Base-by-base conservation (phyloP, 1,140 invertebrate species). In the Formica selysi region DNA sequence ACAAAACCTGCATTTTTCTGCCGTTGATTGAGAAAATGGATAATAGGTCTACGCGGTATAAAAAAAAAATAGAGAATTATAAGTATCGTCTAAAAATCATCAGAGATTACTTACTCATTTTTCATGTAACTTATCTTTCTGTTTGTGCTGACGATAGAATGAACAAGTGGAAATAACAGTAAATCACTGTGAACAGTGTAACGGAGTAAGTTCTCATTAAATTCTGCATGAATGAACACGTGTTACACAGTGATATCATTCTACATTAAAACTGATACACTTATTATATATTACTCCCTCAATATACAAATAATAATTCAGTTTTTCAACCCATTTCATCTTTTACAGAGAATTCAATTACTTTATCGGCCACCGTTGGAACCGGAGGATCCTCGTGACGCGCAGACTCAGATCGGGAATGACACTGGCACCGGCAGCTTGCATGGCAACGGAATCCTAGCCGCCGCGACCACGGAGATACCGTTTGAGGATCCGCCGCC, bases 401-500 rank as follows among this genome's bases (percentile, higher is more conserved):
- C 89, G 7, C 93, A 91, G 48, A 91, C 92, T 0, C 93, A 93
- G 68, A 89, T 93, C 29, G 83, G 92, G 13, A 91, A 83, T 32
- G 92, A 92, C 3, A 90, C 87, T 0, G 91, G 41, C 16, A 92
- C 88, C 16, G 92, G 91, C 81, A 92, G 91, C 79, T 91, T 93
- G 29, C 90, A 94, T 16, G 93, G 93, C 5, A 95, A 94, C 57
- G 93, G 93, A 22, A 93, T 94, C 51, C 73, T 94, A 4, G 90
- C 94, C 48, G 74, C 91, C 0, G 84, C 90, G 0, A 93, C 93
- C 59, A 92, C 94, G 68, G 94, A 94, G 65, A 80, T 94, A 78
- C 93, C 95, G 65, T 95, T 96, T 11, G 96, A 97, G 91, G 98
- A 98, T 95, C 98, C 98, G 8, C 98, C 98, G 13, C 98, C 98